Percentiles rank a stretch among this genome's conserved stretches.
phyloP scores from a whole-genome alignment of 2,888 invertebrate species.

The Hoplodrina ambigua region DNA sequence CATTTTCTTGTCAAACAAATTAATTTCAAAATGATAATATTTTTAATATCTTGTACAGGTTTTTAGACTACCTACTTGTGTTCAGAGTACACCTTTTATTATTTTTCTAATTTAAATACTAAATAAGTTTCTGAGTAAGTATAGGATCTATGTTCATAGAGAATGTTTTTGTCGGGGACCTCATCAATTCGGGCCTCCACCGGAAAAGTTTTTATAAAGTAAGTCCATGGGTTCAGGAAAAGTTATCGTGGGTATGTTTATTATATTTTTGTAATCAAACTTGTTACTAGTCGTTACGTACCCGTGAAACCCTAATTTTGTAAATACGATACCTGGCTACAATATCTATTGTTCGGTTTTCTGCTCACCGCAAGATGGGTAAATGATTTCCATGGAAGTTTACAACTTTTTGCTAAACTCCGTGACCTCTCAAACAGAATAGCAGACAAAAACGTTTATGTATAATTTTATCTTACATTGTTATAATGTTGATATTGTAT shows the following conservation, averaged over 20 bases:
- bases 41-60: too few species aligned
- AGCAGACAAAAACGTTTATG: constrained; percentile 24
- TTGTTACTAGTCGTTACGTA: not conserved
- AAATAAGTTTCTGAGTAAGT: too few species aligned
- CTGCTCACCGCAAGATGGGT: constrained; percentile 15
- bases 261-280: not conserved
- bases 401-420: constrained; percentile 32
- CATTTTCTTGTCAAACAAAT: too few species aligned
- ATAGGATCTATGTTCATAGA: too few species aligned
- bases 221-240: not conserved
- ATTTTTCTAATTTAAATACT: too few species aligned
- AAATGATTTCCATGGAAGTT: constrained; percentile 22
- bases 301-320: too few species aligned
- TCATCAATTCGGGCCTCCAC: not conserved
- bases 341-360: constrained; percentile 29
- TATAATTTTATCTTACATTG: constrained; percentile 14
- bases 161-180: too few species aligned
- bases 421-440: constrained; percentile 39
- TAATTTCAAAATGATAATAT: too few species aligned
- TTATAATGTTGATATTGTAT: constrained; percentile 15
- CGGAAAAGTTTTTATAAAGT: not conserved
- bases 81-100: too few species aligned
- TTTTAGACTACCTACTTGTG: too few species aligned
- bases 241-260: not conserved
- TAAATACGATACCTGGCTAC: not conserved